Percentiles rank a stretch among this genome's conserved stretches.
Evolutionary conservation across 92 coral and sea anemone species (phyloP).

Genomic region (Zoanthus sansibaricus): DNA sequence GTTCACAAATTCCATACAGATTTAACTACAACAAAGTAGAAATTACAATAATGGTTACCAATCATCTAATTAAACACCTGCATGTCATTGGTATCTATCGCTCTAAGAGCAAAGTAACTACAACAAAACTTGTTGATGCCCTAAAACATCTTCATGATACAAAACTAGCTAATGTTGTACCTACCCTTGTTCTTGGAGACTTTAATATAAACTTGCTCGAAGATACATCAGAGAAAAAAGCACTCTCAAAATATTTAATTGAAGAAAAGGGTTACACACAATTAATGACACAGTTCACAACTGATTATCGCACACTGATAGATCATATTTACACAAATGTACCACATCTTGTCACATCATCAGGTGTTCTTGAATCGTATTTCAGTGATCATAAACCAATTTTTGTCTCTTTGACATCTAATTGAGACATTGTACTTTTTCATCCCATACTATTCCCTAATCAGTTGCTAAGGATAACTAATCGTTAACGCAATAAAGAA

Average conservation of each 20-base stretch:
- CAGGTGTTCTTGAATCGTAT: slow-evolving; percentile 71
- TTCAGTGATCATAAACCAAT: slow-evolving; percentile 31
- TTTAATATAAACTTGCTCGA: slow-evolving; percentile 65
- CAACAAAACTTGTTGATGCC: slow-evolving; percentile 56
- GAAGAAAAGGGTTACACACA: slow-evolving; percentile 68
- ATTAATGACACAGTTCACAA: slow-evolving; percentile 70
- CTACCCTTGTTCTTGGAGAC: slow-evolving; percentile 59
- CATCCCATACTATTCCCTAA: slow-evolving; percentile 43
- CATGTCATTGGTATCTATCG: slow-evolving; percentile 76
- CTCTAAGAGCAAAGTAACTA: slow-evolving; percentile 57
- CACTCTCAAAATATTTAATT: slow-evolving; percentile 51
- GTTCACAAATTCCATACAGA: slow-evolving; percentile 56
- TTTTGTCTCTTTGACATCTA: slow-evolving; percentile 28
- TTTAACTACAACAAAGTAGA: slow-evolving; percentile 65
- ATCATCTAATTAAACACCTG: slow-evolving; percentile 53
- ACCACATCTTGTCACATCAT: slow-evolving; percentile 56
- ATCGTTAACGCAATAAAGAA: slow-evolving; percentile 34
- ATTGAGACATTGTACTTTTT: slow-evolving; percentile 39
- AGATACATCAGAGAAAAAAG: slow-evolving; percentile 58
- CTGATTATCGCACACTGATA: slow-evolving; percentile 65
- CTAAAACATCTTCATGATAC: slow-evolving; percentile 54
- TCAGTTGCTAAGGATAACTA: slow-evolving; percentile 36
- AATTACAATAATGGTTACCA: slow-evolving; percentile 49
- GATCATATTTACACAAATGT: slow-evolving; percentile 73
- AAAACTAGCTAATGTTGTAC: slow-evolving; percentile 26